These are phyloP conservation scores for Mormyrops attenuatus DNA, from an alignment of 2,797 vertebrate genomes.

Conservation along the genomic window DNA sequence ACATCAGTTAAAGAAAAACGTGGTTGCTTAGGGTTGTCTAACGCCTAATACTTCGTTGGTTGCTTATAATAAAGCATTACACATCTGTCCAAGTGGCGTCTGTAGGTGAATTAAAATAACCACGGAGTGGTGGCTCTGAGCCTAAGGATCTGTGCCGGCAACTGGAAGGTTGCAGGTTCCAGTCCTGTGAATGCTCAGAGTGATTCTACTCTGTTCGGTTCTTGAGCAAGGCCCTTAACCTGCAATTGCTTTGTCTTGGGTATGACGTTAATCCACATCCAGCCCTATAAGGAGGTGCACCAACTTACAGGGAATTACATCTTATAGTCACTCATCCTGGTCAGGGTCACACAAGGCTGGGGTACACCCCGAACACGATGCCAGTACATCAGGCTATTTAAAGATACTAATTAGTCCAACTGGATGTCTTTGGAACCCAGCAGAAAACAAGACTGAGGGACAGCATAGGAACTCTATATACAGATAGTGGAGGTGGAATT, in stretches of 20 bases:
- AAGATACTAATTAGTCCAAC: background rate
- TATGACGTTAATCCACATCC: background rate
- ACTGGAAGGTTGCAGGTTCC: background rate
- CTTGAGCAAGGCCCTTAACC: background rate
- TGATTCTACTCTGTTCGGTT: background rate
- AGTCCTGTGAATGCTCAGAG: background rate
- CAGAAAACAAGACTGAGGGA: background rate
- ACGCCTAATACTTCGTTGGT: background rate
- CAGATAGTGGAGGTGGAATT: background rate
- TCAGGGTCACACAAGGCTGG: background rate
- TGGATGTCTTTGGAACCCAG: background rate
- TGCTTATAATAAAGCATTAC: background rate
- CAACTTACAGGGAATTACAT: background rate
- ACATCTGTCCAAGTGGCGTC: background rate
- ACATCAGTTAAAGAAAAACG: background rate
- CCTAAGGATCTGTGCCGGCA: background rate
- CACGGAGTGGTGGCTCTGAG: background rate
- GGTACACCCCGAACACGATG: background rate
- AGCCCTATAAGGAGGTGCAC: background rate
- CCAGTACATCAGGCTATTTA: background rate
- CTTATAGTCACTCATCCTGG: background rate
- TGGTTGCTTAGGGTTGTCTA: background rate
- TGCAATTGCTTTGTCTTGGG: background rate
- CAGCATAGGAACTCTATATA: background rate
- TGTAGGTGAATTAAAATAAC: background rate